phyloP scores from a whole-genome alignment of 2,797 vertebrate species.

The Thaleichthys pacificus region DNA sequence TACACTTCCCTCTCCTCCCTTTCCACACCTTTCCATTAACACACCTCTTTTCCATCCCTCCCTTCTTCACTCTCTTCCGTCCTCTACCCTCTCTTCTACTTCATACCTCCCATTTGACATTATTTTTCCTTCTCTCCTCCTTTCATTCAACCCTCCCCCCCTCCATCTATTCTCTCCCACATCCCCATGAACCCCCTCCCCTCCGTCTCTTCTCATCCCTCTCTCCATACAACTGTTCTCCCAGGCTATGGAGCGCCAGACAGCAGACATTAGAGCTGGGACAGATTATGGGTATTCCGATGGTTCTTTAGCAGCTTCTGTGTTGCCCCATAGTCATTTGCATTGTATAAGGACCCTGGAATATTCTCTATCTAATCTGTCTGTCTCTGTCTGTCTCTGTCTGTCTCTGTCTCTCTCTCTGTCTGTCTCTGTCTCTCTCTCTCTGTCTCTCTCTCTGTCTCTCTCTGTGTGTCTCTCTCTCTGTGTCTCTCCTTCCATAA shows the following conservation, averaged over 20 bases:
- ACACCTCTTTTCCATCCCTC: neutral
- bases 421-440: too few species aligned
- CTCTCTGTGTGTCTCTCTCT: neutral
- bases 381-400: neutral
- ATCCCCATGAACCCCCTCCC: conserved; percentile 38
- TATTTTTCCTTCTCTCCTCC: too few species aligned
- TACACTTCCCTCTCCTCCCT: neutral
- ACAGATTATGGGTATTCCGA: conserved; percentile 52
- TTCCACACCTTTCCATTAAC: neutral
- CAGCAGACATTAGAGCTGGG: conserved; percentile 15
- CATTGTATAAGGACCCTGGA: conserved; percentile 54
- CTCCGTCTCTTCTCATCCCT: conserved; percentile 49
- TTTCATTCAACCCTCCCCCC: neutral
- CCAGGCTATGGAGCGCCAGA: too few species aligned
- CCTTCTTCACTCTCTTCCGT: neutral
- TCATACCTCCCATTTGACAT: too few species aligned
- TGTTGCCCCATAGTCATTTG: conserved; percentile 46
- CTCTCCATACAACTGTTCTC: conserved; percentile 20
- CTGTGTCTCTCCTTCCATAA: neutral
- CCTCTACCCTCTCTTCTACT: neutral
- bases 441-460: too few species aligned
- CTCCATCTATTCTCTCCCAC: conserved; percentile 17
- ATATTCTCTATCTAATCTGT: conserved; percentile 36
- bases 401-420: too few species aligned
- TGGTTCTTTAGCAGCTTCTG: conserved; percentile 39